Evolutionary conservation across 2,888 invertebrate species (phyloP).

Genomic region (Hypomecis punctinalis): DNA sequence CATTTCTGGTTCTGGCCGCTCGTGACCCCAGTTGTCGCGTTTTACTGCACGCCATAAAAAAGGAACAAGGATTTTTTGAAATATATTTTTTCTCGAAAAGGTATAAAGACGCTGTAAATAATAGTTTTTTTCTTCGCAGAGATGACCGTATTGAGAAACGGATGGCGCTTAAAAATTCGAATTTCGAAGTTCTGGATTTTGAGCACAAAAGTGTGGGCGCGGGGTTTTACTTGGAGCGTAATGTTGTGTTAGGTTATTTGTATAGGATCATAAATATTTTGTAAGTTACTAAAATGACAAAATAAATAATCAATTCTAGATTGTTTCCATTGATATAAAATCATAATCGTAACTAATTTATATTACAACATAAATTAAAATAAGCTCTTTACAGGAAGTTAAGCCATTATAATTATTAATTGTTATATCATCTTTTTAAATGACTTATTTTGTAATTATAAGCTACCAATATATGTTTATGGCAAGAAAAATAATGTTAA

Average conservation of each 20-base stretch:
- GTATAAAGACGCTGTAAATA: slow-evolving; percentile 63
- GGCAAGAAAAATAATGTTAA: no score
- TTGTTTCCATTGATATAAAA: no score
- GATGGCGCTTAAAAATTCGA: slow-evolving; percentile 20
- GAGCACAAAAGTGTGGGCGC: slow-evolving; percentile 2
- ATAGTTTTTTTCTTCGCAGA: slow-evolving; percentile 58
- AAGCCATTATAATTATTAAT: no score
- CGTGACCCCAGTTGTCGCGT: slow-evolving; percentile 62
- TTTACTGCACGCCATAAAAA: slow-evolving; percentile 67
- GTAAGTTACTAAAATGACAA: no score
- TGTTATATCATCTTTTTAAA: no score
- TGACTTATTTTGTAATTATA: no score
- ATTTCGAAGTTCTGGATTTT: slow-evolving; percentile 20
- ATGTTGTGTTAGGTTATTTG: neutral
- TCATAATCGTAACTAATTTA: no score
- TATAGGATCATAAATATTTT: no score
- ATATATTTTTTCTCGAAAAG: slow-evolving; percentile 58
- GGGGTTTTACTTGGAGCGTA: neutral
- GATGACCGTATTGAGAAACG: slow-evolving; percentile 51
- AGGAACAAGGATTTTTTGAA: slow-evolving; percentile 51
- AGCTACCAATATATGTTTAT: no score
- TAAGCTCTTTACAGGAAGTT: no score
- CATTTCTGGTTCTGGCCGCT: slow-evolving; percentile 57
- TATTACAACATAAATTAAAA: no score
- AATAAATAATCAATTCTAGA: no score